These are phyloP conservation scores for Trichomalopsis sarcophagae DNA, from an alignment of 1,140 invertebrate species.

Conservation along the genomic window DNA sequence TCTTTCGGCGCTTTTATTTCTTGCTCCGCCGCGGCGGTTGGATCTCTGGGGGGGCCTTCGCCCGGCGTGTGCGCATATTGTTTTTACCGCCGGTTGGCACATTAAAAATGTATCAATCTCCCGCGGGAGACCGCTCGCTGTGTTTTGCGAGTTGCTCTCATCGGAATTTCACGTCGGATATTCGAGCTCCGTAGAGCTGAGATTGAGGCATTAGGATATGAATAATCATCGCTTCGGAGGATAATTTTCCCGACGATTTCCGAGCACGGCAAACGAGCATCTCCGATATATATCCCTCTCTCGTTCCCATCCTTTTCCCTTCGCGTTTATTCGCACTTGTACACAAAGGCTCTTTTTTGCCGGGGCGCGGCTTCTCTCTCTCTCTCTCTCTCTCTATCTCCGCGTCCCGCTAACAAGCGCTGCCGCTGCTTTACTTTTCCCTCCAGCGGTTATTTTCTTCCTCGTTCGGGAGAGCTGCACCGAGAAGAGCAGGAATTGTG, in stretches of 20 bases:
- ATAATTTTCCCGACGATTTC: too few relatives aligned
- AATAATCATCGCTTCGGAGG: too few relatives aligned
- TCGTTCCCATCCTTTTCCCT: background rate
- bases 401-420: conserved; percentile 62
- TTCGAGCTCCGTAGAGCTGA: too few relatives aligned
- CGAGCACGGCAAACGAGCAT: background rate
- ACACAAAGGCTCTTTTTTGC: conserved; percentile 37
- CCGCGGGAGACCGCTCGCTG: conserved; percentile 36
- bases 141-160: conserved; percentile 52
- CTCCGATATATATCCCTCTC: background rate
- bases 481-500: conserved; percentile 56
- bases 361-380: conserved; percentile 47
- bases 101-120: conserved; percentile 70
- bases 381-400: conserved; percentile 25
- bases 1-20: background rate
- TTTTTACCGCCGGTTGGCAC: conserved; percentile 53
- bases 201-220: too few relatives aligned
- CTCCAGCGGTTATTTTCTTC: conserved; percentile 24
- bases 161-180: background rate
- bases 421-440: conserved; percentile 53
- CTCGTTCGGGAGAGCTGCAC: background rate
- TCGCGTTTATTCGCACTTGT: background rate
- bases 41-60: background rate
- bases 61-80: conserved; percentile 13
- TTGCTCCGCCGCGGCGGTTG: too few relatives aligned